These are phyloP conservation scores for Pseudotriccus pelzelni DNA, from an alignment of 2,797 vertebrate genomes.

Conservation along the genomic window DNA sequence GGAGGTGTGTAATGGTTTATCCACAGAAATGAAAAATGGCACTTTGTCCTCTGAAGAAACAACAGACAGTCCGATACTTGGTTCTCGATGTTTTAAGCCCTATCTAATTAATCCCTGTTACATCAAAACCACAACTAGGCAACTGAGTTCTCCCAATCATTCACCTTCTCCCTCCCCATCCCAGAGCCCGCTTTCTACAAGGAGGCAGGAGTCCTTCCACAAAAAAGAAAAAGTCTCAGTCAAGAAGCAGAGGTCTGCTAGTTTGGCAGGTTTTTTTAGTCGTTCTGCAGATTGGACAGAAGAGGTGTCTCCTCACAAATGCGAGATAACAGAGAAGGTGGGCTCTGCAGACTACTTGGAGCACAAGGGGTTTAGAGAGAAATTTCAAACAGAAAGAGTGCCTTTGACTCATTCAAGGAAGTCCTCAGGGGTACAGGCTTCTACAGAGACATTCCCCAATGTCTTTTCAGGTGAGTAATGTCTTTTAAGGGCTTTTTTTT, in stretches of 20 bases:
- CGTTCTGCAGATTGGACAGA: conserved; percentile 95
- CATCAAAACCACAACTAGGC: conserved; percentile 93
- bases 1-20: neutral
- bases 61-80: conserved; percentile 72
- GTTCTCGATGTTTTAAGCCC: conserved; percentile 81
- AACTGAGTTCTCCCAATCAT: conserved; percentile 89
- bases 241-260: conserved; percentile 78
- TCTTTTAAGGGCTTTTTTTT: neutral
- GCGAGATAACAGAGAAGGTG: conserved; percentile 36
- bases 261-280: conserved; percentile 81
- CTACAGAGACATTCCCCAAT: conserved; percentile 85
- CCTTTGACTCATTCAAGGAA: conserved; percentile 77
- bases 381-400: conserved; percentile 72
- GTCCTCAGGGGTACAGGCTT: conserved; percentile 80
- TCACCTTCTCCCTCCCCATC: conserved; percentile 86
- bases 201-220: conserved; percentile 72
- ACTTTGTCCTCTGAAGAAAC: conserved; percentile 60
- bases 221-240: conserved; percentile 64
- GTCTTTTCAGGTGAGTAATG: conserved; percentile 88
- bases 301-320: conserved; percentile 73
- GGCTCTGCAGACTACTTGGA: conserved; percentile 80
- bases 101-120: conserved; percentile 89
- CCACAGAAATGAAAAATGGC: conserved; percentile 33
- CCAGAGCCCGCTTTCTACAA: conserved; percentile 84
- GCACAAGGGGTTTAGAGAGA: conserved; percentile 70